Evolutionary conservation across 2,888 invertebrate genomes (phyloP), one percentile per base, ranked within the genome.

Genomic region (Cosmia pyralina): DNA sequence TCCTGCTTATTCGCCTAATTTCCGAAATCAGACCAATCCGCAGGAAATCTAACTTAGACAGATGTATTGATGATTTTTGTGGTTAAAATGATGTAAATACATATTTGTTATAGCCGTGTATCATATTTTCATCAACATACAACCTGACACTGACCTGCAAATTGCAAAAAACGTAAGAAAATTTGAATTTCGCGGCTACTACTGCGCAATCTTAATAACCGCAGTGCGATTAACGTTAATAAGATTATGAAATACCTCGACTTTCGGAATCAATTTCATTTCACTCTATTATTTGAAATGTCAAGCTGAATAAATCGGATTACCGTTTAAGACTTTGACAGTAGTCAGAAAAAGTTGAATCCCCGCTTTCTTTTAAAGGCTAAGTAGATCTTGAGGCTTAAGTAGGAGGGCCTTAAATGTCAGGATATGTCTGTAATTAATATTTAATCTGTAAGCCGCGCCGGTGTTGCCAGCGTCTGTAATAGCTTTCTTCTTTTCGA

Each of bases 271-370:
- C 79, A 72, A 85, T 87, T 81, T 72, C 59, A 66, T 74, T 79
- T 60, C 72, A 28, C 50, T 64, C 77, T 77, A 75, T 78, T 77
- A 74, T 75, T 69, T 69, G 58, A 85, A 85, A 85, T 87, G 87
- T 87, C 87, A 85, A 79, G 79, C 73, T 67, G 75, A 79, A 75
- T 85, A 77, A 87, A 81, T 84, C 78, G 57, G 85, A 82, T 82
- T 84, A 82, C 53, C 48, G 44, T 59, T 80, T 67, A 67, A 59
- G 77, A 58, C 60, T 84, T 72, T 34, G 55, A 76, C 58, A 70
- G 70, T 70, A 58, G 53, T 84, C 70, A 65, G 55, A 59, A 55
- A 75, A 71, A 81, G 81, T 81, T 81, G 68, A 84, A 84, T 81
- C 68, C 38, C 11, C 58, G 50, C 59, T 67, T 63, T 46, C 46